Base-by-base conservation (phyloP, 2,113 vertebrate genomes). In the Myrmecobius fasciatus region DNA sequence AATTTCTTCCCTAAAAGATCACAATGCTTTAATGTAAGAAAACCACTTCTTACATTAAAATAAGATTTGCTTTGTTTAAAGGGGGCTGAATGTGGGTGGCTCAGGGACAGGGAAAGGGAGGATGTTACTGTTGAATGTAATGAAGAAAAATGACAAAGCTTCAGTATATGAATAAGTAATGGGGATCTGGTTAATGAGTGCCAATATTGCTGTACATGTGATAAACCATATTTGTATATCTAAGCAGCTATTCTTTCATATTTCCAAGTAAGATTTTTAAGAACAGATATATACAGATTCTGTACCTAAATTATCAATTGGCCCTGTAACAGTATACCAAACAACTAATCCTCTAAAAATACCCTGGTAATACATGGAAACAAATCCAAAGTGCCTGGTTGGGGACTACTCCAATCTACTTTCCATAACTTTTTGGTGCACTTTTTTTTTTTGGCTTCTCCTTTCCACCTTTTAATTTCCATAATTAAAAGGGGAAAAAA, bases 401-500 rank as follows among this genome's bases (percentile, higher is more conserved):
- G 89, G 90, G 83, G 95, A 94, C 47, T 2, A 8, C 46, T 94
- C 96, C 92, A 91, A 92, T 96, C 94, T 94, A 96, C 96, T 97
- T 54, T 89, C 93, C 93, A 88, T 53, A 89, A 93, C 52, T n/a
- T 89, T 96, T 93, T 97, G 93, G 93, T 96, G 92, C 91, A 53
- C 25, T 93, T 91, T 95, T 60, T 89, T 89, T 89, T 51, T 54
- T 89, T 53, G 91, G 93, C 43, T 92, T 89, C 52, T 93, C 36
- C 51, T 91, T 90, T 47, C 49, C 94, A 90, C 83, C 51, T 91
- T 75, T 52, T 53, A 89, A 95, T 83, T 91, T 48, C 56, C 1
- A 53, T 31, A 90, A 31, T 49, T 48, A 67, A 96, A 97, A 91
- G 25, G 89, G 88, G 36, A 83, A 94, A 47, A 83, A 67, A 83